These are phyloP conservation scores for Sebastes alutus DNA, from an alignment of 2,797 vertebrate genomes.

Conservation along the genomic window DNA sequence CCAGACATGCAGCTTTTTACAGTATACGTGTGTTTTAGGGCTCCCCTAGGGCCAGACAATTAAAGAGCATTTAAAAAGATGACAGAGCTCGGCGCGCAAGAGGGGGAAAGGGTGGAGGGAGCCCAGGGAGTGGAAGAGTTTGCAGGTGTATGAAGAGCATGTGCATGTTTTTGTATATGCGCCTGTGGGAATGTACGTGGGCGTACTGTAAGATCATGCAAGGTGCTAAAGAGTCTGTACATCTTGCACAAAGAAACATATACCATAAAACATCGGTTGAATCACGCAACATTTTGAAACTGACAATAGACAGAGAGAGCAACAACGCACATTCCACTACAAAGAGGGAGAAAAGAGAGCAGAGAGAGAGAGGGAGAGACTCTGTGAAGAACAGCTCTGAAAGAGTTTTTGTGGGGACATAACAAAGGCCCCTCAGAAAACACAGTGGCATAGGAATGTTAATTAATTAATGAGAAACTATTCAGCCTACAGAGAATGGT, in stretches of 20 bases:
- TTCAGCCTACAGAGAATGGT: constrained; percentile 74
- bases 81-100: constrained; percentile 56
- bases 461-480: constrained; percentile 86
- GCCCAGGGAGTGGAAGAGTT: constrained; percentile 36
- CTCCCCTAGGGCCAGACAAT: constrained; percentile 67
- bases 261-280: constrained; percentile 3
- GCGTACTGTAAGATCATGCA: constrained; percentile 18
- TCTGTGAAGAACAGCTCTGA: constrained; percentile 75
- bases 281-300: constrained; percentile 29
- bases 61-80: constrained; percentile 78
- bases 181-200: neutral
- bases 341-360: constrained; percentile 48
- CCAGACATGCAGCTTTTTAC: constrained; percentile 65
- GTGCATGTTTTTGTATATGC: constrained; percentile 21
- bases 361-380: constrained; percentile 61
- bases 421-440: constrained; percentile 84
- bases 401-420: constrained; percentile 78
- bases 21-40: constrained; percentile 57
- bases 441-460: constrained; percentile 82
- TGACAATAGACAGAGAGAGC: constrained; percentile 46
- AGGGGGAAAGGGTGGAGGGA: constrained; percentile 42
- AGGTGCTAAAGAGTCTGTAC: constrained; percentile 9
- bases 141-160: constrained; percentile 65
- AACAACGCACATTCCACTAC: constrained; percentile 50
- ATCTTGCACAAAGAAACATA: constrained; percentile 3